Conservation (phyloP, 2,888 invertebrate species). For the Rhamphomyia laevipes region DNA sequence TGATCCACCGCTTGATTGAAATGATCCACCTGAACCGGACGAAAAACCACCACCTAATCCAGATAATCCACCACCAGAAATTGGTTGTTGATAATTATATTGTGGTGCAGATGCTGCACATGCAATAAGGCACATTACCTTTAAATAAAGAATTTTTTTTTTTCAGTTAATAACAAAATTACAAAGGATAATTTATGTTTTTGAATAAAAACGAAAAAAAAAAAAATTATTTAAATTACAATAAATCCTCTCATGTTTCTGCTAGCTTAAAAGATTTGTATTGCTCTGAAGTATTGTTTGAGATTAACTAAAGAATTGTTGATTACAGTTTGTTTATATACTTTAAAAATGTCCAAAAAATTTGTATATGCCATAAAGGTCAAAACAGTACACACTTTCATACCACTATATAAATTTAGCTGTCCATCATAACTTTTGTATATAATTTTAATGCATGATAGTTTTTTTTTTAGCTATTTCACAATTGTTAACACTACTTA, state of each 20-base stretch:
- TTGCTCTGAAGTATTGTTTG: not conserved
- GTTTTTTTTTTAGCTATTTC: no score
- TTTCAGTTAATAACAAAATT: not conserved
- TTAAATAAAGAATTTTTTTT: not conserved
- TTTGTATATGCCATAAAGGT: not conserved
- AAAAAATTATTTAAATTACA: not conserved
- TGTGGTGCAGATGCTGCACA: not conserved
- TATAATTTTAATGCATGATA: no score
- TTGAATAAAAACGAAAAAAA: not conserved
- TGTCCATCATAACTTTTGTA: no score
- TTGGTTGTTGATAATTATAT: constrained; percentile 1
- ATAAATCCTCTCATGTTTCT: not conserved
- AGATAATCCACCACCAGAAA: constrained; percentile 1
- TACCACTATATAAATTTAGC: no score
- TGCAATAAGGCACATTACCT: not conserved
- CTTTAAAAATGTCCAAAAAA: not conserved
- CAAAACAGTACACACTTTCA: not conserved
- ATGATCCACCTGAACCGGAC: not conserved
- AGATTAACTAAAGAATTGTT: not conserved
- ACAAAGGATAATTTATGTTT: no score
- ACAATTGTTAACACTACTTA: no score
- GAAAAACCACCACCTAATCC: constrained; percentile 12
- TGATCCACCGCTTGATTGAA: not conserved
- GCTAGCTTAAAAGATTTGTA: not conserved
- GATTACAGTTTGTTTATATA: not conserved